Conservation (phyloP, 2,888 invertebrate species). For the Hyppa rectilinea region DNA sequence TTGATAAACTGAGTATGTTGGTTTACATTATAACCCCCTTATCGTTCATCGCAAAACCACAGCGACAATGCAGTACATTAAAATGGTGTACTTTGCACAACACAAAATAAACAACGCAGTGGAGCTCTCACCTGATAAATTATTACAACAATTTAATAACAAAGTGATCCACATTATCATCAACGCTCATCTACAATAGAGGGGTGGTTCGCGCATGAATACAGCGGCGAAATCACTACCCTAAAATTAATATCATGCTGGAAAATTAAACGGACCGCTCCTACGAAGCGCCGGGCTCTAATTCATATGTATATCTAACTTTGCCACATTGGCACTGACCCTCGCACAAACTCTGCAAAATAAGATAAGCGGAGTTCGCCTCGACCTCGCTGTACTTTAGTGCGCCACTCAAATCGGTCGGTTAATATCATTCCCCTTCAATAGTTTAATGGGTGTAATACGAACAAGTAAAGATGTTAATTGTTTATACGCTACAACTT, state of each 20-base stretch:
- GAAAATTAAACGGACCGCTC: conserved; percentile 81
- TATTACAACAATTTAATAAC: conserved; percentile 69
- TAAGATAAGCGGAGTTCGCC: conserved; percentile 68
- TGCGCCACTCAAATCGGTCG: conserved; percentile 72
- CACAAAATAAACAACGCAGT: conserved; percentile 45
- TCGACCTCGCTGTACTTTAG: conserved; percentile 60
- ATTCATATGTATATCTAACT: conserved; percentile 80
- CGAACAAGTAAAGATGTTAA: conserved; percentile 74
- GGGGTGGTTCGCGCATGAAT: conserved; percentile 76
- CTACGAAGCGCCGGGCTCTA: conserved; percentile 67
- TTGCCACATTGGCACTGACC: conserved; percentile 77
- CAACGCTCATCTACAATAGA: conserved; percentile 74
- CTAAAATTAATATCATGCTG: conserved; percentile 83
- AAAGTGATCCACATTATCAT: conserved; percentile 80
- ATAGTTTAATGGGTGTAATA: conserved; percentile 71
- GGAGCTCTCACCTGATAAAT: conserved; percentile 62
- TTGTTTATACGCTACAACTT: conserved; percentile 70
- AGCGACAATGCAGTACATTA: conserved; percentile 42
- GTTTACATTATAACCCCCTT: conserved; percentile 39
- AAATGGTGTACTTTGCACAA: conserved; percentile 37
- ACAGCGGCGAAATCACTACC: conserved; percentile 79
- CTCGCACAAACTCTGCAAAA: conserved; percentile 70
- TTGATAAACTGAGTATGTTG: conserved; percentile 61
- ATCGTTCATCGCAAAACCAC: conserved; percentile 47
- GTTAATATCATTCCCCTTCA: conserved; percentile 72